Evolutionary conservation across 2,888 invertebrate species (phyloP).

Genomic region (Limnephilus auricula): DNA sequence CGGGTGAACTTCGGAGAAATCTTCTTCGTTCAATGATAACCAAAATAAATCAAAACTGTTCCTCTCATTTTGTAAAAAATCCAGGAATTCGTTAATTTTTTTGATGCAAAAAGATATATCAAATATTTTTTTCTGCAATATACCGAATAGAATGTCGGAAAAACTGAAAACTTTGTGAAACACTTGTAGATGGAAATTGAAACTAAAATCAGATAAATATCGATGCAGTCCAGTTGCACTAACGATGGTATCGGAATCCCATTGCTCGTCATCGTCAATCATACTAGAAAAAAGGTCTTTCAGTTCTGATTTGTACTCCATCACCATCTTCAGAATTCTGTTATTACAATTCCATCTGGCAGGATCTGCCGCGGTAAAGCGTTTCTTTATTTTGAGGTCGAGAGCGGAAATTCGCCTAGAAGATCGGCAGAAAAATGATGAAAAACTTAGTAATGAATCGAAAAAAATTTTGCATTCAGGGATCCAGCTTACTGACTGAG

Average conservation of each 20-base stretch:
- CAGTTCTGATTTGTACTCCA: not conserved
- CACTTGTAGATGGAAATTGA: not conserved
- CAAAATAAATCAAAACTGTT: conserved; percentile 19
- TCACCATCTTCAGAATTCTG: not conserved
- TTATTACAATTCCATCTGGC: not conserved
- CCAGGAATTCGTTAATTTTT: not conserved
- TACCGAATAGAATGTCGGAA: not conserved
- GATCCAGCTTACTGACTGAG: not conserved
- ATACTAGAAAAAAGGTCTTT: not conserved
- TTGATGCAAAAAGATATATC: too few species aligned
- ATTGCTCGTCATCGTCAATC: conserved; percentile 8
- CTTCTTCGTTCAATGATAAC: not conserved
- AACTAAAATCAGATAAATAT: not conserved
- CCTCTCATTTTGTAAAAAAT: not conserved
- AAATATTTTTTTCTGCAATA: too few species aligned
- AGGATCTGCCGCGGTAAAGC: not conserved
- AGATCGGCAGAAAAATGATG: not conserved
- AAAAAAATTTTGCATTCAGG: not conserved
- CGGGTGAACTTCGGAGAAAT: not conserved
- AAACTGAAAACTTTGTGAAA: not conserved
- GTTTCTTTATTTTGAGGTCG: not conserved
- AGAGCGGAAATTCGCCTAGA: not conserved
- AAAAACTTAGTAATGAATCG: not conserved
- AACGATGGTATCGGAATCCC: not conserved
- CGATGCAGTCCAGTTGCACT: not conserved